A percentile compares a stretch with the other conserved stretches of the same genome.
Conservation (phyloP, 2,113 vertebrate species). For the Zosterops japonicus region DNA sequence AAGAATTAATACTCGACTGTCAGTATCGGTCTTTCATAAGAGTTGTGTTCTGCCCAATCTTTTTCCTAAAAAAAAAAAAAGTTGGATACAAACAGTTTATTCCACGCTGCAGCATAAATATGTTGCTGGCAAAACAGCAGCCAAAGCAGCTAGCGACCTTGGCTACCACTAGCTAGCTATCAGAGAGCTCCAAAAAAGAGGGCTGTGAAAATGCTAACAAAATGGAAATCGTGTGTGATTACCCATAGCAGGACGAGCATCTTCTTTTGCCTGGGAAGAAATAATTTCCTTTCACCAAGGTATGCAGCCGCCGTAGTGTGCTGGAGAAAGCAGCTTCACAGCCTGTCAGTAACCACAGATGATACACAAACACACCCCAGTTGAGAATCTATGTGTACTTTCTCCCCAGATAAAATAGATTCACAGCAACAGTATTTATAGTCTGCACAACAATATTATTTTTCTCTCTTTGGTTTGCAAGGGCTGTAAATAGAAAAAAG, state of each 20-base stretch:
- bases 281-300: slow-evolving; percentile 32
- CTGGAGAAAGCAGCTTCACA: not conserved
- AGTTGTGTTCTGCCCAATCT: not conserved
- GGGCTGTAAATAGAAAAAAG: slow-evolving; percentile 63
- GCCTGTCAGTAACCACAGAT: not conserved
- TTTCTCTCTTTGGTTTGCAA: slow-evolving; percentile 66
- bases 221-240: slow-evolving; percentile 35
- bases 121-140: not conserved
- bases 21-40: not conserved
- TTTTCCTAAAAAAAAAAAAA: not conserved
- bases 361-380: not conserved
- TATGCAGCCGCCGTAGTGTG: not conserved
- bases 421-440: slow-evolving; percentile 50
- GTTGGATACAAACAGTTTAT: not conserved
- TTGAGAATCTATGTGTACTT: slow-evolving; percentile 13
- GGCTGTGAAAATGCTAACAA: not conserved
- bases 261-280: slow-evolving; percentile 50
- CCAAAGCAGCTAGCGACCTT: slow-evolving; percentile 31
- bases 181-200: not conserved
- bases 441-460: slow-evolving; percentile 57
- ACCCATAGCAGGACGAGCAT: slow-evolving; percentile 7
- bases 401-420: slow-evolving; percentile 37
- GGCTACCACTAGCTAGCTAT: not conserved
- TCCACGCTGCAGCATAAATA: not conserved
- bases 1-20: slow-evolving; percentile 15